These are phyloP conservation scores for Xerus inauris DNA, from an alignment of 2,113 vertebrate species.

Conservation along the genomic window DNA sequence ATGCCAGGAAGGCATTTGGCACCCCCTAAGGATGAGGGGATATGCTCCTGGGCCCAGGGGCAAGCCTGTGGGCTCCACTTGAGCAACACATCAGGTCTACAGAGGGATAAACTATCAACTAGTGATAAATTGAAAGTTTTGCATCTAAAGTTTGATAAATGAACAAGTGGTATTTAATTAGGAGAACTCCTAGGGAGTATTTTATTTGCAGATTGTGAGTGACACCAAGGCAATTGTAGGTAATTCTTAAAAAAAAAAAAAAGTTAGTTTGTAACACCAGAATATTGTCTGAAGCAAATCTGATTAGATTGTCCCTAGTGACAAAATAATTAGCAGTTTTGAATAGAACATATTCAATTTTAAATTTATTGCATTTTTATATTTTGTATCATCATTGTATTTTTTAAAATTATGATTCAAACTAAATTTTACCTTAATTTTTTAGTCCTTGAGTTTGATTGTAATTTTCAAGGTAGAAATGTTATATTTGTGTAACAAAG, in stretches of 20 bases:
- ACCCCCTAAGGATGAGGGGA: accelerated
- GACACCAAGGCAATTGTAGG: not conserved
- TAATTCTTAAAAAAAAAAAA: not conserved
- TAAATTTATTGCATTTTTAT: not conserved
- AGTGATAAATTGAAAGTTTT: not conserved
- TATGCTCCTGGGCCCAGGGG: not conserved
- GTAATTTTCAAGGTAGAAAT: not conserved
- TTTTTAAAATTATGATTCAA: not conserved
- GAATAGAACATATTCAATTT: not conserved
- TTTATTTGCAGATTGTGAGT: not conserved
- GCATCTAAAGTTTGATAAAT: not conserved
- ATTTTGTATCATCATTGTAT: not conserved
- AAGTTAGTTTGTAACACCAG: not conserved
- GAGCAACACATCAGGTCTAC: not conserved
- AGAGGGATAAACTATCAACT: not conserved
- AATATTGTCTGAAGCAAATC: not conserved
- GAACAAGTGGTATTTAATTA: not conserved
- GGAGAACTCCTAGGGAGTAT: too few relatives aligned
- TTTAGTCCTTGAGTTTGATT: not conserved
- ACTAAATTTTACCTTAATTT: not conserved
- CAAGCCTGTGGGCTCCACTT: not conserved
- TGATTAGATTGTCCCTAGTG: not conserved
- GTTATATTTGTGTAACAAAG: not conserved
- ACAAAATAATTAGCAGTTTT: not conserved
- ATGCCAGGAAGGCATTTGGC: not conserved